Conservation (phyloP, 2,888 invertebrate species). For the Parnassius glacialis region DNA sequence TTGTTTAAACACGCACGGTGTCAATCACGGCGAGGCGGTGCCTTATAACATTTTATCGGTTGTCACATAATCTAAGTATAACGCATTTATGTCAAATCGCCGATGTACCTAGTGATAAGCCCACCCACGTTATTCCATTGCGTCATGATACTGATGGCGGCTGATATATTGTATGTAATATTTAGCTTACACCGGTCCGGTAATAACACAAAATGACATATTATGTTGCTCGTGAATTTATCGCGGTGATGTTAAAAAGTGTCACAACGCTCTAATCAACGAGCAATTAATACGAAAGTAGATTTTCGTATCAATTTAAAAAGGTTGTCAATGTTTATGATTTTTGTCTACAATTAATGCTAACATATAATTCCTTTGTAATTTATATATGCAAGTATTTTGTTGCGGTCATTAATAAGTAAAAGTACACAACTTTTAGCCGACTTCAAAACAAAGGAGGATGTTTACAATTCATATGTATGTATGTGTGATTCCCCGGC, state of each 20-base stretch:
- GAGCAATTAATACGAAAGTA: neutral
- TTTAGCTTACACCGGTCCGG: slow-evolving; percentile 34
- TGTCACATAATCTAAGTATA: slow-evolving; percentile 77
- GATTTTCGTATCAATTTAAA: neutral
- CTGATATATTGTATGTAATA: slow-evolving; percentile 41
- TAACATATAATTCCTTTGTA: too few relatives aligned
- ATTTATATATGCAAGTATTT: too few relatives aligned
- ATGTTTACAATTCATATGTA: too few relatives aligned
- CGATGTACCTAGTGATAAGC: slow-evolving; percentile 73
- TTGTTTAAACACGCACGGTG: slow-evolving; percentile 67
- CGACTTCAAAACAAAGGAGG: too few relatives aligned
- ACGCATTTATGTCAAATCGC: slow-evolving; percentile 78
- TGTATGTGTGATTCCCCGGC: too few relatives aligned
- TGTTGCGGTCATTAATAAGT: too few relatives aligned
- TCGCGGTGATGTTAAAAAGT: slow-evolving; percentile 22
- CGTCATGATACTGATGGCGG: slow-evolving; percentile 63
- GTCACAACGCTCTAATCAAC: slow-evolving; percentile 16
- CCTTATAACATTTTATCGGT: slow-evolving; percentile 77
- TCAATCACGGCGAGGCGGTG: slow-evolving; percentile 76
- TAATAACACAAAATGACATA: slow-evolving; percentile 51
- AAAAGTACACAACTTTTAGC: too few relatives aligned
- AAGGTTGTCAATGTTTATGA: too few relatives aligned
- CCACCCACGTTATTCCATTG: slow-evolving; percentile 72
- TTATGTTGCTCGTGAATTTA: slow-evolving; percentile 42
- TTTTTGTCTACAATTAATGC: too few relatives aligned